A percentile compares a stretch with the other conserved stretches of the same genome.
Conservation (phyloP, 1,140 invertebrate species). For the Hetaerina americana region DNA sequence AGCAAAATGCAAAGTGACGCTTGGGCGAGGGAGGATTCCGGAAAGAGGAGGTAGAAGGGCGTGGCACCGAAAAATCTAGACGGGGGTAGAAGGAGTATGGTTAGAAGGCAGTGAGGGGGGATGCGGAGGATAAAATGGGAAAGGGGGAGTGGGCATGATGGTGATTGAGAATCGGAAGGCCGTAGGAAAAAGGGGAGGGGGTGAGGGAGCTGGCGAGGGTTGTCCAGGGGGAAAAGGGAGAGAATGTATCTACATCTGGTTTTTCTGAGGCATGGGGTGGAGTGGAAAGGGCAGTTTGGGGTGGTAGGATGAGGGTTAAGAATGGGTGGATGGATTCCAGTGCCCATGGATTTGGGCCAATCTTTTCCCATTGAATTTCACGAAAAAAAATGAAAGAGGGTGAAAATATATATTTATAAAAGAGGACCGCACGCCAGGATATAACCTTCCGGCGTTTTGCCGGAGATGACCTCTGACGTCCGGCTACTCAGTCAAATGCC, state of each 20-base stretch:
- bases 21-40: background rate
- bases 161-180: background rate
- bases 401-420: background rate
- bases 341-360: background rate
- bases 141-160: background rate
- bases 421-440: no score
- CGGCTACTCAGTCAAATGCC: background rate
- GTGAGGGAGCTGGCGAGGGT: background rate
- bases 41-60: background rate
- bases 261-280: no score
- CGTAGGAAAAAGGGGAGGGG: background rate
- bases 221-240: no score
- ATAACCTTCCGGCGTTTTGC: background rate
- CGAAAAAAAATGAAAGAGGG: background rate
- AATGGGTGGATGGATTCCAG: background rate
- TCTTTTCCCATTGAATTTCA: background rate
- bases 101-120: background rate
- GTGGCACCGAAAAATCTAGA: background rate
- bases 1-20: no score
- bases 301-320: background rate
- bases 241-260: no score
- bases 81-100: background rate
- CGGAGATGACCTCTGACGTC: background rate
- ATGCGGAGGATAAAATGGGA: background rate
- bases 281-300: background rate